phyloP scores from a whole-genome alignment of 2,888 invertebrate species.

The Lamproptera curius region DNA sequence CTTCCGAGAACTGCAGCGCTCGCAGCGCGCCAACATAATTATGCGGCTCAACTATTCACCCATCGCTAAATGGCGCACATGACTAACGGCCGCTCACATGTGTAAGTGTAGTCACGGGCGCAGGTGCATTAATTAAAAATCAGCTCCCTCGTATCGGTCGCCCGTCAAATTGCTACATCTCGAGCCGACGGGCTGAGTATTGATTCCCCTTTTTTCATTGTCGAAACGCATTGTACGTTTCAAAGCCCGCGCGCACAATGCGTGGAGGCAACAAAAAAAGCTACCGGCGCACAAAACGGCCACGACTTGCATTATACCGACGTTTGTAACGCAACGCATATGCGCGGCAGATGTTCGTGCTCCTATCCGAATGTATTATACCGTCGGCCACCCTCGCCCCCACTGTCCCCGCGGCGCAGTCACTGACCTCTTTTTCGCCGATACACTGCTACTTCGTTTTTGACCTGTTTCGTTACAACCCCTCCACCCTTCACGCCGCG shows the following conservation, averaged over 20 bases:
- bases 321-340: constrained; percentile 65
- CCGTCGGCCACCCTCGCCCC: constrained; percentile 49
- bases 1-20: constrained; percentile 63
- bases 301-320: constrained; percentile 68
- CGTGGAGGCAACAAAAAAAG: constrained; percentile 66
- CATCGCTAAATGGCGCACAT: constrained; percentile 38
- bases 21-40: constrained; percentile 49
- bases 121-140: constrained; percentile 27
- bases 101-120: constrained; percentile 25
- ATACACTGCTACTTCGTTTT: constrained; percentile 49
- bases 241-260: constrained; percentile 67
- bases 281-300: constrained; percentile 57
- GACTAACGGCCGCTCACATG: constrained; percentile 22
- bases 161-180: constrained; percentile 32
- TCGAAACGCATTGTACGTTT: constrained; percentile 63
- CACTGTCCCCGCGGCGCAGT: constrained; percentile 59
- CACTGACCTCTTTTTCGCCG: constrained; percentile 68
- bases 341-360: constrained; percentile 74
- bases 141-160: constrained; percentile 29
- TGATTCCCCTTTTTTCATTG: constrained; percentile 62
- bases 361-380: constrained; percentile 71
- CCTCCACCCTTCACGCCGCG: constrained; percentile 18
- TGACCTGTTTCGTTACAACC: constrained; percentile 63
- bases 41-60: constrained; percentile 36
- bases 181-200: constrained; percentile 49